Evolutionary conservation across 2,888 invertebrate genomes (phyloP).

Genomic region (Andricus curvator): DNA sequence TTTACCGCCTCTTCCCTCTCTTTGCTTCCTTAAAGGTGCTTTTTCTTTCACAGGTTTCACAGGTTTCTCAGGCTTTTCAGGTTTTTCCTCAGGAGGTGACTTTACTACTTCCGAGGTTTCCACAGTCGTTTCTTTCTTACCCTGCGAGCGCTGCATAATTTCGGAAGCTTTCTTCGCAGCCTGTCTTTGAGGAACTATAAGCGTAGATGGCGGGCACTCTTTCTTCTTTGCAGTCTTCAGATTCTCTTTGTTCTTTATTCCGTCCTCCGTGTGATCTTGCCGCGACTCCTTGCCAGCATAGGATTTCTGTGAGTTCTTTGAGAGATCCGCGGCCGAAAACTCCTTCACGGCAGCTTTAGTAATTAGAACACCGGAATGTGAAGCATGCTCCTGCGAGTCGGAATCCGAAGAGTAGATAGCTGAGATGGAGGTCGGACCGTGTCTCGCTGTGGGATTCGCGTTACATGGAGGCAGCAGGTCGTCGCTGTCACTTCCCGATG

Average conservation of each 20-base stretch:
- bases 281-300: conserved; percentile 80
- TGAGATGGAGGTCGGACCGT: conserved; percentile 80
- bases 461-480: conserved; percentile 85
- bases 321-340: conserved; percentile 86
- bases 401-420: conserved; percentile 92
- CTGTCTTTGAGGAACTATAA: conserved; percentile 93
- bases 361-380: conserved; percentile 83
- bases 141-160: conserved; percentile 84
- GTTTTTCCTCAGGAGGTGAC: conserved; percentile 65
- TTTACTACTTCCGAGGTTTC: conserved; percentile 75
- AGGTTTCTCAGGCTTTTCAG: conserved; percentile 64
- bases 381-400: conserved; percentile 82
- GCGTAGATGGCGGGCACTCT: conserved; percentile 85
- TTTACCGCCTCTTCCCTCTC: conserved; percentile 44
- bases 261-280: conserved; percentile 76
- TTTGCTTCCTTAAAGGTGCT: conserved; percentile 60
- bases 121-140: conserved; percentile 65
- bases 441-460: conserved; percentile 62
- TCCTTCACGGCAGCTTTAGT: conserved; percentile 93
- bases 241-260: conserved; percentile 79
- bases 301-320: conserved; percentile 91
- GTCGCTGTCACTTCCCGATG: conserved; percentile 88
- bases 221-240: conserved; percentile 76
- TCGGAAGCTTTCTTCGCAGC: conserved; percentile 95
- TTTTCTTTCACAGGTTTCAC: conserved; percentile 70